phyloP scores from a whole-genome alignment of 2,797 vertebrate species.

The Sebastes minor region DNA sequence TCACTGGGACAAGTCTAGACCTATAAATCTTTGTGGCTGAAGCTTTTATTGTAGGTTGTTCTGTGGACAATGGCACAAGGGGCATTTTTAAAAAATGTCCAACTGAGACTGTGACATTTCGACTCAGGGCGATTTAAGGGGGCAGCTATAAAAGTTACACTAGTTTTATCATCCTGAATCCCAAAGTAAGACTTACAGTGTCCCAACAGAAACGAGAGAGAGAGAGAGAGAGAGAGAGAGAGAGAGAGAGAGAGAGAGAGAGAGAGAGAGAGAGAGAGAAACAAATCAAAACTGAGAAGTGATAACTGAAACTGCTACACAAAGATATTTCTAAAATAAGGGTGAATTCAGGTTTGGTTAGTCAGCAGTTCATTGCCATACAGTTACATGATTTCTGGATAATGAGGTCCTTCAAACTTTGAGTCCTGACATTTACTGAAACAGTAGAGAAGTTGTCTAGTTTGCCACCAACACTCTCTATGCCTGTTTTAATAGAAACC shows the following conservation, averaged over 20 bases:
- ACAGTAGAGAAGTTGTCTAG: not conserved
- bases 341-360: conserved; percentile 7
- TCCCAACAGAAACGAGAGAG: not conserved
- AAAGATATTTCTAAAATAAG: conserved; percentile 19
- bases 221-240: not conserved
- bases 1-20: not conserved
- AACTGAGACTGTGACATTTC: conserved; percentile 33
- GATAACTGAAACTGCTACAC: not conserved
- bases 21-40: not conserved
- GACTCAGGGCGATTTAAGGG: conserved; percentile 15
- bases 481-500: conserved; percentile 1
- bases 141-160: not conserved
- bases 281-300: not conserved
- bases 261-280: not conserved
- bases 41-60: conserved; percentile 16
- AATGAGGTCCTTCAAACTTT: conserved; percentile 46
- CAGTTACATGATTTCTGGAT: conserved; percentile 28
- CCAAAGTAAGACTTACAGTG: conserved; percentile 1
- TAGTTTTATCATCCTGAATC: conserved; percentile 14
- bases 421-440: conserved; percentile 19
- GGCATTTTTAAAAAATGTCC: not conserved
- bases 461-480: not conserved
- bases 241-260: not conserved
- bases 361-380: conserved; percentile 26
- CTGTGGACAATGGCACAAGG: not conserved